Percentiles rank a stretch among this genome's conserved stretches.
phyloP scores from a whole-genome alignment of 2,888 invertebrate genomes.

The Morpho helenor region DNA sequence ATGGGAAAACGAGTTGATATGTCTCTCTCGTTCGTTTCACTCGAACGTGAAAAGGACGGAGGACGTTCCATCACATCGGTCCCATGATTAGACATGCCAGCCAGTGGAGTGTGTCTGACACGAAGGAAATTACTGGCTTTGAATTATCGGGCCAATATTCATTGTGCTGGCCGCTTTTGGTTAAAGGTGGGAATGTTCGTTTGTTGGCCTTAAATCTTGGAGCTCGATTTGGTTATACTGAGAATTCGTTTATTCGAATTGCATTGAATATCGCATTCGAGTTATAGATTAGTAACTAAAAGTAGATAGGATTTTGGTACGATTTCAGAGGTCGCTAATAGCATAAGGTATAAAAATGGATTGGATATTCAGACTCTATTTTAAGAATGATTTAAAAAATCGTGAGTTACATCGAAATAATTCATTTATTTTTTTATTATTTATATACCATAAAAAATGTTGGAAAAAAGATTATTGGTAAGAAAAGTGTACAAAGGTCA shows the following conservation, averaged over 20 bases:
- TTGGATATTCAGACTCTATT: too few relatives aligned
- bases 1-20: conserved; percentile 10
- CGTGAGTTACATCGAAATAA: too few relatives aligned
- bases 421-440: too few relatives aligned
- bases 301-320: too few relatives aligned
- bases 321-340: too few relatives aligned
- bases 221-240: neutral
- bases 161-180: conserved; percentile 13
- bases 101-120: conserved; percentile 24
- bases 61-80: conserved; percentile 3
- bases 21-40: conserved; percentile 4
- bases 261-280: neutral
- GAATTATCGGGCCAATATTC: conserved; percentile 18
- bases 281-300: too few relatives aligned
- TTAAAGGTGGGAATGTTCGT: conserved; percentile 2
- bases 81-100: conserved; percentile 19
- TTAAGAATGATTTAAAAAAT: too few relatives aligned
- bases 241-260: neutral
- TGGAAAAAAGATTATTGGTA: too few relatives aligned
- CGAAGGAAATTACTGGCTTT: conserved; percentile 28
- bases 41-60: conserved; percentile 21
- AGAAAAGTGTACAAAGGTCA: too few relatives aligned
- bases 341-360: too few relatives aligned
- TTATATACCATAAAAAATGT: too few relatives aligned
- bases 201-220: conserved; percentile 5